Evolutionary conservation across 2,797 vertebrate genomes (phyloP), one percentile per base, ranked within the genome.

Genomic region (Astyanax mexicanus): DNA sequence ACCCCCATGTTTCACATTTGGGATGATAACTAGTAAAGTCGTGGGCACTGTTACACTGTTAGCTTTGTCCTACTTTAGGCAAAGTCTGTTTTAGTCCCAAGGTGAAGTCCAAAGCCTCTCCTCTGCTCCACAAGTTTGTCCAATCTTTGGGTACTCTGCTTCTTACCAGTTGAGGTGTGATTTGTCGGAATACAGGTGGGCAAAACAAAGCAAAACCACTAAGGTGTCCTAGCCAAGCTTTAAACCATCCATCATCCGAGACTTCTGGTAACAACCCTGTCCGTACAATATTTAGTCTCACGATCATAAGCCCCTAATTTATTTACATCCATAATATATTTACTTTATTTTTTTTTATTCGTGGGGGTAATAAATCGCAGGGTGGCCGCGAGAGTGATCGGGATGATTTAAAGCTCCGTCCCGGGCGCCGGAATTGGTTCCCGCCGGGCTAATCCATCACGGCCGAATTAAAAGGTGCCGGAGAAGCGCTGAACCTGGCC

Each of bases 391-490:
- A 83, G 86, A 87, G 89, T 90, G 90, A 92, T 55, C 91, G 85
- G 86, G 85, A 90, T 92, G 92, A 93, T 93, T 92, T 92, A 93
- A 84, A 86, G 89, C 87, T 89, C 91, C 91, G 92, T 93, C 52
- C 90, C 86, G 82, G 81, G 73, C 74, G 72, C 84, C 91, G 90
- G 91, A 93, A 93, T 93, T 93, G 92, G 89, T 92, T 93, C 90
- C 89, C 87, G 82, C 85, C 84, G 84, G 87, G 84, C 87, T 88
- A 89, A 93, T 93, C 90, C 88, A 93, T 93, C 92, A 93, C 75
- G 81, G 79, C 27, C 81, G 89, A 92, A 93, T 93, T 93, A 93
- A 92, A 93, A 91, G 90, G 88, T 88, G 90, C 92, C 87, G 86
- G 68, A 57, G 44, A 66, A 77, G 73, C 49, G 38, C 61, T 75